Evolutionary conservation across 1,140 invertebrate genomes (phyloP), one percentile per base, ranked within the genome.

Genomic region (Phenacoccus solenopsis): DNA sequence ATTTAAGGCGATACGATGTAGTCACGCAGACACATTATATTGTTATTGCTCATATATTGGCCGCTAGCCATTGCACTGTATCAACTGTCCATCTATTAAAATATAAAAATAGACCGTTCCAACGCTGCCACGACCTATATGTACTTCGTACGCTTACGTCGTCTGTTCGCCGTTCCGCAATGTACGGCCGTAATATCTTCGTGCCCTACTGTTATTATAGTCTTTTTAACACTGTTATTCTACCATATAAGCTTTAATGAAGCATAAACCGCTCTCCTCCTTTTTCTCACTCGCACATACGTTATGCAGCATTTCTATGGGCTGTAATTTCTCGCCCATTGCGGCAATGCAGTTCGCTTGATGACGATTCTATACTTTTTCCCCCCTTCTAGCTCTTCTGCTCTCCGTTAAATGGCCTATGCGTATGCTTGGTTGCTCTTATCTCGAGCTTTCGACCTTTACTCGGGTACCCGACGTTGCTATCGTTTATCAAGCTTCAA

Each of bases 31-130:
- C 38, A 49, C 38, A 49, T 49, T 49, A 49, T 49, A 49, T 49
- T 49, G 38, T 49, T 49, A 49, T 49, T 49, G 38, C 38, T 49
- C 38, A 49, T 49, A 49, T n/a, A 49, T 49, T 49, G 38, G 38
- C 38, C 20, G 13, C 5, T 49, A 49, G 38, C 38, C 38, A 49
- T 49, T 49, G 38, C 38, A 49, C 38, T n/a, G 16, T 49, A 49
- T 49, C 38, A 49, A 49, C 38, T 49, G 38, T 49, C 38, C 38
- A 49, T 49, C 38, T 49, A 49, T 49, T 49, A 49, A 49, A 49
- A 49, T 49, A 49, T 49, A 49, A 49, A 49, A 49, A 49, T 49
- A 49, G 38, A 49, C 38, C 38, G 38, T 49, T 49, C 38, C 38
- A 49, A 49, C 13, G 13, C 5, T 13, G 30, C 38, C 5, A 9